Percentiles rank a stretch among this genome's conserved stretches.
Conservation (phyloP, 2,888 invertebrate species). For the Dynastes grantii region DNA sequence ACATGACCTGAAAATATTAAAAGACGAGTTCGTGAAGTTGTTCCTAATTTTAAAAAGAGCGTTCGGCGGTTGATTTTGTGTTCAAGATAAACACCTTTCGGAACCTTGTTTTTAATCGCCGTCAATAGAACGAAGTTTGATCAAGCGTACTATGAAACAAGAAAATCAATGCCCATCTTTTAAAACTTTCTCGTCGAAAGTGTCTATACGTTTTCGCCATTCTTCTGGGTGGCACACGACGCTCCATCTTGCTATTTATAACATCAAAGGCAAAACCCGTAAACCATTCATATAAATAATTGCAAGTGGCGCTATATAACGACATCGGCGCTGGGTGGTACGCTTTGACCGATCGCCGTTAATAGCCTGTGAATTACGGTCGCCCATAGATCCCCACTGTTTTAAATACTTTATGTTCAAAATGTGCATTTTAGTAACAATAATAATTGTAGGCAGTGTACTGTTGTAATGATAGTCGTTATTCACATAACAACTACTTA, state of each 20-base stretch:
- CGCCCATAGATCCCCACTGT: slow-evolving; percentile 19
- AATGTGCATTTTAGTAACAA: slow-evolving; percentile 38
- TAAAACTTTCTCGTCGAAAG: background rate
- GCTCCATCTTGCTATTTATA: slow-evolving; percentile 61
- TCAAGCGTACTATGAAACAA: too few species aligned
- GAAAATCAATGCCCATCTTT: background rate
- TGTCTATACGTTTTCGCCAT: slow-evolving; percentile 23
- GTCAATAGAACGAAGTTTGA: too few species aligned
- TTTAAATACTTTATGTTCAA: slow-evolving; percentile 44
- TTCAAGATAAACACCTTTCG: too few species aligned
- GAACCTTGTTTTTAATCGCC: too few species aligned
- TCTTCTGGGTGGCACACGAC: slow-evolving; percentile 51
- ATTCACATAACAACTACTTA: background rate
- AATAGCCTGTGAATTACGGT: slow-evolving; percentile 61
- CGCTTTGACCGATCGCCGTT: slow-evolving; percentile 62
- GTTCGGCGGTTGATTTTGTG: too few species aligned
- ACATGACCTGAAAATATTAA: too few species aligned
- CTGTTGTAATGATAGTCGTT: slow-evolving; percentile 18
- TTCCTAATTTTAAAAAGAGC: too few species aligned
- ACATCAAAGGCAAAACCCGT: slow-evolving; percentile 63
- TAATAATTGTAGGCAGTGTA: background rate
- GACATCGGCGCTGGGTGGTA: slow-evolving; percentile 48
- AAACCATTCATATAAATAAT: slow-evolving; percentile 66
- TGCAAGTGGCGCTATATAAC: slow-evolving; percentile 56
- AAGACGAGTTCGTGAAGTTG: too few species aligned